Conservation (phyloP, 2,113 vertebrate species). For the Ciconia maguari region DNA sequence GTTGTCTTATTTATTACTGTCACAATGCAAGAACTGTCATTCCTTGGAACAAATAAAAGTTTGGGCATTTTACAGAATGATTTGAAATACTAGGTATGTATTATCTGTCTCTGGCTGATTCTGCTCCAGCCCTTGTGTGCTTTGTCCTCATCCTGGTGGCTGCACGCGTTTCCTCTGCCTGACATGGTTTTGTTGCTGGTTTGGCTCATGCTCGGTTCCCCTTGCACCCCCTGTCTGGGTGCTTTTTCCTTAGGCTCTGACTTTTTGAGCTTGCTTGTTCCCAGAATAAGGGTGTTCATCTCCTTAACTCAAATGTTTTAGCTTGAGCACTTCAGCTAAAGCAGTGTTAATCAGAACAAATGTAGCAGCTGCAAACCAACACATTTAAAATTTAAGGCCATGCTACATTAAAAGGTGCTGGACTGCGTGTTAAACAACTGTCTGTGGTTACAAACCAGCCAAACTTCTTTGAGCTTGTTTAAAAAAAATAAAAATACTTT, state of each 20-base stretch:
- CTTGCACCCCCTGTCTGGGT: fast-evolving
- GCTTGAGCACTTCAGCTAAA: not conserved
- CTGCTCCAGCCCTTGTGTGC: not conserved
- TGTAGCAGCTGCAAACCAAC: not conserved
- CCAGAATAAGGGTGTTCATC: not conserved
- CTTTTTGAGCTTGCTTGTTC: not conserved
- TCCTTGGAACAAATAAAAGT: not conserved
- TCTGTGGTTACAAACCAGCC: not conserved
- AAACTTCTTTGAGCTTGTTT: not conserved
- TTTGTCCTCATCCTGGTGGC: not conserved
- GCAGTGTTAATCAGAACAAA: not conserved
- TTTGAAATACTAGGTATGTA: not conserved
- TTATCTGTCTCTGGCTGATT: not conserved
- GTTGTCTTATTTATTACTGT: not conserved
- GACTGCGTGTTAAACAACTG: not conserved
- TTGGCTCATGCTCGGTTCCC: not conserved
- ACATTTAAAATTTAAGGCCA: not conserved
- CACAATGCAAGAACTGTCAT: not conserved
- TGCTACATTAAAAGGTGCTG: fast-evolving
- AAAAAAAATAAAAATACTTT: not conserved
- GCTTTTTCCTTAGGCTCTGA: not conserved
- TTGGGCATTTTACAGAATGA: not conserved
- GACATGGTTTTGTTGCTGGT: not conserved
- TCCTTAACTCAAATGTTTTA: not conserved
- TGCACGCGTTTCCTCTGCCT: fast-evolving